Evolutionary conservation across 2,888 invertebrate genomes (phyloP).

Genomic region (Sepiola atlantica): DNA sequence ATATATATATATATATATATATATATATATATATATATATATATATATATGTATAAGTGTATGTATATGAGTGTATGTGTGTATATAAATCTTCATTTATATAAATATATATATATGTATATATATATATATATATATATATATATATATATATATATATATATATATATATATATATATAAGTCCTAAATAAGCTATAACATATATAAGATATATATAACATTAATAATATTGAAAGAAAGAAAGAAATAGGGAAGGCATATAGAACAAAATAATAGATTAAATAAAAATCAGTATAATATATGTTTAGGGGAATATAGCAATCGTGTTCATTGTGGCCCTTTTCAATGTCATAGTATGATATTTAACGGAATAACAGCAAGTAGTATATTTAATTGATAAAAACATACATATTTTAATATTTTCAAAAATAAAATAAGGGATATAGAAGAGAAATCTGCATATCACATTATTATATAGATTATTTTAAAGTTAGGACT

Average conservation of each 20-base stretch:
- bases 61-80: neutral
- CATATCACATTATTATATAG: no score
- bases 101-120: neutral
- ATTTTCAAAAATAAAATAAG: no score
- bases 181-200: neutral
- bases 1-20: neutral
- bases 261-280: no score
- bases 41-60: neutral
- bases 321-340: no score
- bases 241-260: neutral
- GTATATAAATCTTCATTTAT: neutral
- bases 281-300: no score
- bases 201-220: no score
- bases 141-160: slow-evolving; percentile 22
- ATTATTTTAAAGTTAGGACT: no score
- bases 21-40: neutral
- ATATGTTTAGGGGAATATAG: neutral
- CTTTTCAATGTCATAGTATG: no score
- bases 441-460: no score
- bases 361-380: no score
- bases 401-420: no score
- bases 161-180: neutral
- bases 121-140: neutral
- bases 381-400: no score
- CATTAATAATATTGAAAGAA: neutral